Evolutionary conservation across 2,113 vertebrate species (phyloP), one percentile per base, ranked within the genome.

Genomic region (Choloepus hoffmanni): DNA sequence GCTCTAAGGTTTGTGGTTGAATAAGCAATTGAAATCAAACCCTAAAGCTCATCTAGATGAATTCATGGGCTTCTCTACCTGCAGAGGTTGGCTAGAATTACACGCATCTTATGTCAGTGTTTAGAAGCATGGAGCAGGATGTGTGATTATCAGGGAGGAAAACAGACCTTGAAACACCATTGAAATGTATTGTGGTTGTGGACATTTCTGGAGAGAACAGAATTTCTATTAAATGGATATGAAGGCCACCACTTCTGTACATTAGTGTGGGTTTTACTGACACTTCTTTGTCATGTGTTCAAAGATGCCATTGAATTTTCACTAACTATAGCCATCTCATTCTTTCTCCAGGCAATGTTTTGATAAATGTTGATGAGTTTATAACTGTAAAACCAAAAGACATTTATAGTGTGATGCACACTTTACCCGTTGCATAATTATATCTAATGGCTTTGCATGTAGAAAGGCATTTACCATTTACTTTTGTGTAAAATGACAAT

Each of bases 291-390:
- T 98, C 97, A 0, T 9, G 82, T 73, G 14, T 96, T 97, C 97
- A 90, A 81, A 98, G 97, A 74, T 97, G 91, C 90, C 94, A 60
- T 94, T 50, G 92, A 95, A 65, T 77, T 87, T 95, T 93, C 97
- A 23, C 90, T 92, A 53, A 85, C 96, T 95, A 63, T 92, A 97
- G 97, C 98, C 97, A 95, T 96, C 98, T 97, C 92, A 0, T 95
- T 97, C 97, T 98, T 96, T 98, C 98, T 98, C 0, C 65, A 97
- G 98, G 98, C 98, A 26, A 83, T 98, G 97, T 98, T 98, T 98
- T 99, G 98, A 98, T 98, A 98, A 98, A 98, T 97, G 98, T 94
- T 98, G 98, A 98, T 98, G 98, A 98, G 98, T 98, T 98, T 98
- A 90, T 98, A 98, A 98, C 98, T 98, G 98, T 98, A 98, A 98